These are phyloP conservation scores for Lethenteron camtschaticum DNA, from an alignment of 2,113 vertebrate genomes.

Conservation along the genomic window DNA sequence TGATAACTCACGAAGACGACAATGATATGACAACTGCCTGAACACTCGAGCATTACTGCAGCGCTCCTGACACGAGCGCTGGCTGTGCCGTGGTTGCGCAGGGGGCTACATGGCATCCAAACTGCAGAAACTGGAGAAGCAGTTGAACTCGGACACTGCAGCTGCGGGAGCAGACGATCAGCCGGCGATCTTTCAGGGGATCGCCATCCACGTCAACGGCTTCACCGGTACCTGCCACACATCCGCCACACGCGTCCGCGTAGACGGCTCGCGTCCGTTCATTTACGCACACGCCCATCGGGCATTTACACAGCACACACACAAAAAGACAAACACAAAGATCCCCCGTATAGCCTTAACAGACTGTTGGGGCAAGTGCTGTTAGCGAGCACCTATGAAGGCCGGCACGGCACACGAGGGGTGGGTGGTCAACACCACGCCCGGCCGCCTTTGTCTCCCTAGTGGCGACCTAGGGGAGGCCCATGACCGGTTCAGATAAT, in stretches of 20 bases:
- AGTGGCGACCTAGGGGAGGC: not conserved
- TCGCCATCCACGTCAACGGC: slow-evolving; percentile 86
- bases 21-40: too few relatives aligned
- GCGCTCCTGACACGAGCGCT: too few relatives aligned
- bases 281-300: not conserved
- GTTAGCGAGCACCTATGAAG: not conserved
- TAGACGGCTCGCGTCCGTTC: not conserved
- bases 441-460: not conserved
- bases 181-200: slow-evolving; percentile 53
- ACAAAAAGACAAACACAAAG: not conserved
- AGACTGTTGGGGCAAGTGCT: not conserved
- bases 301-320: not conserved
- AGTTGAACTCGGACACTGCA: slow-evolving; percentile 54
- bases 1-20: too few relatives aligned
- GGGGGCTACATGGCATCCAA: slow-evolving; percentile 89
- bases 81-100: slow-evolving; percentile 13
- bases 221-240: slow-evolving; percentile 48
- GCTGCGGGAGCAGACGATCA: slow-evolving; percentile 49
- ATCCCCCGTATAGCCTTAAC: not conserved
- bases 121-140: slow-evolving; percentile 70
- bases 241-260: not conserved
- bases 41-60: too few relatives aligned
- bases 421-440: not conserved
- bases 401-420: not conserved
- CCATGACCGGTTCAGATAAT: too few relatives aligned